Conservation (phyloP, 2,113 vertebrate genomes). For the Natator depressus region DNA sequence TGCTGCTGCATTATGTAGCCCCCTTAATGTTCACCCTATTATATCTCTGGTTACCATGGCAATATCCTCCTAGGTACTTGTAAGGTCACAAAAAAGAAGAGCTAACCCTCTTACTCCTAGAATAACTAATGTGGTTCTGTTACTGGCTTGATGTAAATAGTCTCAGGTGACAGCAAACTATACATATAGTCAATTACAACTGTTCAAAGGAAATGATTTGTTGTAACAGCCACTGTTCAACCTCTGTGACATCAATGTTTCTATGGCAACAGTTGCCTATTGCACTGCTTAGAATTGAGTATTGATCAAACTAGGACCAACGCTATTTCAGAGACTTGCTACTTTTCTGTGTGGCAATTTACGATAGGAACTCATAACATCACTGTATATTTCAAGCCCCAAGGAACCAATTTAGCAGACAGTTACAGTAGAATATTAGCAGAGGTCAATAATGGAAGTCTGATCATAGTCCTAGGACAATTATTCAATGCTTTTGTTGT, state of each 20-base stretch:
- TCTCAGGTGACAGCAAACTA: slow-evolving; percentile 92
- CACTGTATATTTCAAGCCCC: slow-evolving; percentile 93
- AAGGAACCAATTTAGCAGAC: slow-evolving; percentile 98
- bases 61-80: slow-evolving; percentile 89
- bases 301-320: slow-evolving; percentile 92
- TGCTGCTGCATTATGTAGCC: slow-evolving; percentile 71
- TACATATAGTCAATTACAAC: slow-evolving; percentile 97
- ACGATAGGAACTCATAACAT: slow-evolving; percentile 91
- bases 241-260: slow-evolving; percentile 97
- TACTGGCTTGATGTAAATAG: slow-evolving; percentile 93
- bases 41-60: slow-evolving; percentile 88
- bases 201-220: slow-evolving; percentile 99
- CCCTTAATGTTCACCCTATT: slow-evolving; percentile 77
- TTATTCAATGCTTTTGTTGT: slow-evolving; percentile 90
- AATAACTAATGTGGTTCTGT: slow-evolving; percentile 93
- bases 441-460: slow-evolving; percentile 98
- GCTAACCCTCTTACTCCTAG: slow-evolving; percentile 85
- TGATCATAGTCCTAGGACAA: slow-evolving; percentile 93
- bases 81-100: slow-evolving; percentile 90
- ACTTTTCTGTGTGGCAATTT: slow-evolving; percentile 92
- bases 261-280: slow-evolving; percentile 93
- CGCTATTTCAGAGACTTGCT: slow-evolving; percentile 89
- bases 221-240: slow-evolving; percentile 93
- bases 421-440: slow-evolving; percentile 96
- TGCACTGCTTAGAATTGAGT: slow-evolving; percentile 97